Conservation (phyloP, 2,888 invertebrate species). For the Mactromeris polynyma region DNA sequence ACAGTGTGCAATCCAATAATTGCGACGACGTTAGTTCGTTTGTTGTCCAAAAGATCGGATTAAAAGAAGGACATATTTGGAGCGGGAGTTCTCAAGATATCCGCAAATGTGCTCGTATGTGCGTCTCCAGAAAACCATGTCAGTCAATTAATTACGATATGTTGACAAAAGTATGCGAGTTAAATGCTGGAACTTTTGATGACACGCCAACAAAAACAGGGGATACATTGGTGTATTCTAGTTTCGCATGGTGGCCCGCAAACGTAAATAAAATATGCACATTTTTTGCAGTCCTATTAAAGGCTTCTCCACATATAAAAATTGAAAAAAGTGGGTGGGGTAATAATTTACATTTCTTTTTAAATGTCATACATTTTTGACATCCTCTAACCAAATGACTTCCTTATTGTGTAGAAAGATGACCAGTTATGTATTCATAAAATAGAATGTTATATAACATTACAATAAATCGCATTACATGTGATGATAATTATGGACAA, state of each 20-base stretch:
- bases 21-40: background rate
- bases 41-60: background rate
- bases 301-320: background rate
- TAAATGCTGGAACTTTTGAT: background rate
- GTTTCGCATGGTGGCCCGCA: conserved; percentile 14
- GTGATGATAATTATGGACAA: too few relatives aligned
- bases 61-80: conserved; percentile 14
- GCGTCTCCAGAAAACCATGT: background rate
- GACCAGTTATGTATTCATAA: too few relatives aligned
- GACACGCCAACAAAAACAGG: conserved; percentile 24
- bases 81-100: background rate
- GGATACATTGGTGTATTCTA: background rate
- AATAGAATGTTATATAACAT: too few relatives aligned
- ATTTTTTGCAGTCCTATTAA: background rate
- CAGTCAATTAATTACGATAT: too few relatives aligned
- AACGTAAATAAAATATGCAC: background rate
- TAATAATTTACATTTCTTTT: background rate
- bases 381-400: background rate
- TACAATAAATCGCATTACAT: too few relatives aligned
- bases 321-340: background rate
- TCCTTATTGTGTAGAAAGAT: background rate
- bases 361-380: background rate
- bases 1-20: background rate
- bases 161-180: too few relatives aligned
- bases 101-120: background rate